Conservation (phyloP, 2,888 invertebrate species). For the Lithosia quadra region DNA sequence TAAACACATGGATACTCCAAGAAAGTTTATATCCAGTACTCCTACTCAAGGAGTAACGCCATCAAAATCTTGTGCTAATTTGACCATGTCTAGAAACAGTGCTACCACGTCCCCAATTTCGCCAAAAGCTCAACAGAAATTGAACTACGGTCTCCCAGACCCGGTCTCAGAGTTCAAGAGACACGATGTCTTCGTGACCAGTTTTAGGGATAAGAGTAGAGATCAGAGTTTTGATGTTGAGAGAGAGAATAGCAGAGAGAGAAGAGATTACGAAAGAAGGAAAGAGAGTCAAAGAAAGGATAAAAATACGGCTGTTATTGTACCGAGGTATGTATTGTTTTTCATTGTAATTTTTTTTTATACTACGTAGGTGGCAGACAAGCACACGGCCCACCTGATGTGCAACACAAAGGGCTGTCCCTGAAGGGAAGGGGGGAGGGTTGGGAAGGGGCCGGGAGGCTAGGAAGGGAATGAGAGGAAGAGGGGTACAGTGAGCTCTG, state of each 20-base stretch:
- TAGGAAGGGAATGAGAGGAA: too few species aligned
- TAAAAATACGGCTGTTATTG: conserved; percentile 82
- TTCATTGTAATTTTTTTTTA: neutral
- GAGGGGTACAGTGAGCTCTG: too few species aligned
- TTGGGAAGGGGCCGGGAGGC: too few species aligned
- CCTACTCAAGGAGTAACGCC: conserved; percentile 78
- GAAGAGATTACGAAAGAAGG: conserved; percentile 65
- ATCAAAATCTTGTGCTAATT: conserved; percentile 84
- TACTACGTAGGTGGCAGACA: too few species aligned
- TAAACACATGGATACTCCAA: conserved; percentile 35
- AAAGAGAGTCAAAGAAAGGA: conserved; percentile 64
- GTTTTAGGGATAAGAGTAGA: conserved; percentile 73
- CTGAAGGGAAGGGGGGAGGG: too few species aligned
- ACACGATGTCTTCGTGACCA: conserved; percentile 79
- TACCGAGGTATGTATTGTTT: conserved; percentile 73
- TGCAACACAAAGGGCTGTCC: too few species aligned
- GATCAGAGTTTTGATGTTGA: conserved; percentile 66
- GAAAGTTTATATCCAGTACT: conserved; percentile 74
- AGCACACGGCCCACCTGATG: too few species aligned
- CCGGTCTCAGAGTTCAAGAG: conserved; percentile 60
- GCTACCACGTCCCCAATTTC: conserved; percentile 74
- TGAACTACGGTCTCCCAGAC: conserved; percentile 81
- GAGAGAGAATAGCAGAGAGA: conserved; percentile 72
- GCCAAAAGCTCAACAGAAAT: conserved; percentile 86
- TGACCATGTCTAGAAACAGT: conserved; percentile 58